Conservation (phyloP, 2,888 invertebrate species). For the Pegoplata infirma region DNA sequence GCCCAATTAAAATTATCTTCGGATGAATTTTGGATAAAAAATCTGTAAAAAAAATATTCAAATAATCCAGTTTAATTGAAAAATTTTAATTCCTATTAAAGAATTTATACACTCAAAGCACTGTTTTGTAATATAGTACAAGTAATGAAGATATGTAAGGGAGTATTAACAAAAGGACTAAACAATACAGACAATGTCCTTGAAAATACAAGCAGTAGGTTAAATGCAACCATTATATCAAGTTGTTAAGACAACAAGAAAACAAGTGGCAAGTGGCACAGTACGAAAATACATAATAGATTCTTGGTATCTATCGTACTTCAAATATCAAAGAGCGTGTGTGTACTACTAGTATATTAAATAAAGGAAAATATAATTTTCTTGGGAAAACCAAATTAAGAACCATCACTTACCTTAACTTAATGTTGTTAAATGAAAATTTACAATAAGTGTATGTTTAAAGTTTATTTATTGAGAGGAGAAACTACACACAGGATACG, state of each 20-base stretch:
- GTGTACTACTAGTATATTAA: neutral
- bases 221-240: slow-evolving; percentile 50
- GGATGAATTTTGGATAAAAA: too few relatives aligned
- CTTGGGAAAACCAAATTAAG: neutral
- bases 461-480: too few relatives aligned
- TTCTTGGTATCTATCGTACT: neutral
- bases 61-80: too few relatives aligned
- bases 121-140: neutral
- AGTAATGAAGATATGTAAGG: neutral
- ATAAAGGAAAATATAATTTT: neutral
- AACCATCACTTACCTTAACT: neutral
- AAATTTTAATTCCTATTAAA: too few relatives aligned
- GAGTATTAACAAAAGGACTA: neutral
- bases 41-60: too few relatives aligned
- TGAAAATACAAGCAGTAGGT: slow-evolving; percentile 54
- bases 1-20: too few relatives aligned
- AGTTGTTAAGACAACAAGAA: slow-evolving; percentile 31
- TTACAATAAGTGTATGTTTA: neutral
- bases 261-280: neutral
- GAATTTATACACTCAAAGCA: too few relatives aligned
- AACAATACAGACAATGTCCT: slow-evolving; percentile 43
- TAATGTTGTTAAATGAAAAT: neutral
- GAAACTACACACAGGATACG: neutral
- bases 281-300: too few relatives aligned
- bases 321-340: neutral